Percentiles rank a stretch among this genome's conserved stretches.
These are phyloP conservation scores for Leptinotarsa peninsularis DNA, from an alignment of 2,888 invertebrate species.

Conservation along the genomic window DNA sequence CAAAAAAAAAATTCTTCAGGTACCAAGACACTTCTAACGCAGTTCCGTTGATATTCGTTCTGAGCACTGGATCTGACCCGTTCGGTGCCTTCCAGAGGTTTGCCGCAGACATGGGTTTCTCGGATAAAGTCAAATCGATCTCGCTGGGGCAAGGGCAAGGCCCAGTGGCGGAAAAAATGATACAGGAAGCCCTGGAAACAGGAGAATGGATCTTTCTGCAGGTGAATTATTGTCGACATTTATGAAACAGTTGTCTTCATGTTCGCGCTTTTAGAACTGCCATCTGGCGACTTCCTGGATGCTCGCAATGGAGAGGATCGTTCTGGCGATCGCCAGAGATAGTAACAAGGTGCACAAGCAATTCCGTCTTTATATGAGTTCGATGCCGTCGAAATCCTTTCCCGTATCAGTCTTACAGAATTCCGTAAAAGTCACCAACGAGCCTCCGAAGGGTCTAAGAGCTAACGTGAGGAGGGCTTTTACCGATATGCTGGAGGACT, in stretches of 20 bases:
- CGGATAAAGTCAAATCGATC: slow-evolving; percentile 80
- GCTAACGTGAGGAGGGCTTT: slow-evolving; percentile 90
- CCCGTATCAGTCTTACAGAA: slow-evolving; percentile 93
- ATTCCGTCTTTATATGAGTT: slow-evolving; percentile 88
- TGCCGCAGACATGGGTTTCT: slow-evolving; percentile 79
- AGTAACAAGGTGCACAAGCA: slow-evolving; percentile 74
- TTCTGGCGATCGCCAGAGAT: slow-evolving; percentile 78
- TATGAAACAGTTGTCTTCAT: too few relatives aligned
- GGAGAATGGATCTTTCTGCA: slow-evolving; percentile 93
- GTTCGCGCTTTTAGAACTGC: slow-evolving; percentile 77
- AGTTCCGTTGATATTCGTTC: slow-evolving; percentile 86
- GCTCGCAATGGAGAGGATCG: slow-evolving; percentile 82
- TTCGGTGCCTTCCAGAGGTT: slow-evolving; percentile 86
- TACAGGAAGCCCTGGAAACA: slow-evolving; percentile 75
- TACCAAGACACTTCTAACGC: slow-evolving; percentile 78
- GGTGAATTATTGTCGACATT: slow-evolving; percentile 63
- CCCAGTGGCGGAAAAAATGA: slow-evolving; percentile 85
- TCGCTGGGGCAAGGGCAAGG: slow-evolving; percentile 94
- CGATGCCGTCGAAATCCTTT: slow-evolving; percentile 88
- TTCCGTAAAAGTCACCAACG: slow-evolving; percentile 94
- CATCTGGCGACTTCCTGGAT: slow-evolving; percentile 96
- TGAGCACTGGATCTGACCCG: slow-evolving; percentile 91
- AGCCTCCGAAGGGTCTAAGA: slow-evolving; percentile 91
- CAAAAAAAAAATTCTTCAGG: slow-evolving; percentile 64
- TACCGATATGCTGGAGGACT: slow-evolving; percentile 79